A percentile compares a stretch with the other conserved stretches of the same genome.
Conservation (phyloP, 2,888 invertebrate species). For the Pilophorus perplexus region DNA sequence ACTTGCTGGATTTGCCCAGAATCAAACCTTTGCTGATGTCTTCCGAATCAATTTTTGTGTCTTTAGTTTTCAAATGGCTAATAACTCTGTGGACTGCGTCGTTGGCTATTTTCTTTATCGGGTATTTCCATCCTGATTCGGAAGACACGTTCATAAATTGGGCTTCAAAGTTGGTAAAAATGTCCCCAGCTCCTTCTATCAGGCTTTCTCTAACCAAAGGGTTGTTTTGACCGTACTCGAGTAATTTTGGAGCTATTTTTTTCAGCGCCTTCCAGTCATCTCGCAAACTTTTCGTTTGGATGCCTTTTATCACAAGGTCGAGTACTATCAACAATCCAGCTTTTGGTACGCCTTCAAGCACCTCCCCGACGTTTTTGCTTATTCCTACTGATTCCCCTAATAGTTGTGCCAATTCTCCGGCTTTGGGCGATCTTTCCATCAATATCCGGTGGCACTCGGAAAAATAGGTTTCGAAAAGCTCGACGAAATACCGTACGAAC, state of each 20-base stretch:
- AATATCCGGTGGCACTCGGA: too few relatives aligned
- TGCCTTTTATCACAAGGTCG: not conserved
- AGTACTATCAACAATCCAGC: not conserved
- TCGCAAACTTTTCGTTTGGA: not conserved
- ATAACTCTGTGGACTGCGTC: not conserved
- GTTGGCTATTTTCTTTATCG: not conserved
- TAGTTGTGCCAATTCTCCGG: too few relatives aligned
- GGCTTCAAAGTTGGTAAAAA: not conserved
- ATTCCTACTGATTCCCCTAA: not conserved
- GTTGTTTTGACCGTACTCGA: not conserved
- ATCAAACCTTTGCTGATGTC: not conserved
- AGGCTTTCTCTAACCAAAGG: not conserved
- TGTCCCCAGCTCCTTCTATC: not conserved
- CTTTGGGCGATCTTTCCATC: too few relatives aligned
- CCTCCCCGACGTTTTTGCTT: not conserved
- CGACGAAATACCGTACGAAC: too few relatives aligned
- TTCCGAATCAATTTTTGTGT: not conserved
- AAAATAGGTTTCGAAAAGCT: too few relatives aligned
- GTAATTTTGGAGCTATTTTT: not conserved
- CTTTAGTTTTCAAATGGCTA: not conserved
- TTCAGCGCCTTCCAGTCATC: conserved; percentile 14
- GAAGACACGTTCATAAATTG: not conserved
- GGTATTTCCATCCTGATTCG: not conserved
- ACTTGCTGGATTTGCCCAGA: not conserved
- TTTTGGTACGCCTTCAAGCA: not conserved